Evolutionary conservation across 2,888 invertebrate genomes (phyloP).

Genomic region (Calliopum simillimum): DNA sequence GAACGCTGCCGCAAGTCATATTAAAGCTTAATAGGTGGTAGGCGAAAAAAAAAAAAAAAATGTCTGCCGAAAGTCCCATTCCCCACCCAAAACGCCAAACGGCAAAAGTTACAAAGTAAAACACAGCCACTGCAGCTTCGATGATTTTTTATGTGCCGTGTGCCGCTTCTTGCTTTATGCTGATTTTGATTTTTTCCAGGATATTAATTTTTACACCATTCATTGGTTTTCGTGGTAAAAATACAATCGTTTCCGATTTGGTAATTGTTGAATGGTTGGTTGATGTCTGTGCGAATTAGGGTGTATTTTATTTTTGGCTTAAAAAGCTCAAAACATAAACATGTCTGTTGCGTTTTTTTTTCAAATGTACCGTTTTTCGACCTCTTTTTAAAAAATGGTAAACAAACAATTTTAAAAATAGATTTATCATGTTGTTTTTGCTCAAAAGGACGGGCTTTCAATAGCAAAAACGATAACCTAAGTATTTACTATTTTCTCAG

Average conservation of each 20-base stretch:
- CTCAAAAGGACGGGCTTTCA: too few relatives aligned
- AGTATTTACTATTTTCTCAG: too few relatives aligned
- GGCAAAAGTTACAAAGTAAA: not conserved
- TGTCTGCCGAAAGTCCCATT: not conserved
- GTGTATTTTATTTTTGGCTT: too few relatives aligned
- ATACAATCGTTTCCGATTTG: slow-evolving; percentile 21
- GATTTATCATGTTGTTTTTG: too few relatives aligned
- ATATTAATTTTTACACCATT: slow-evolving; percentile 66
- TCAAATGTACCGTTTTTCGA: too few relatives aligned
- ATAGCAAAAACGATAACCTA: too few relatives aligned
- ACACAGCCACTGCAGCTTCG: not conserved
- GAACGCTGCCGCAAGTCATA: slow-evolving; percentile 13
- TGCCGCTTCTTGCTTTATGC: slow-evolving; percentile 27
- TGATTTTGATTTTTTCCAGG: slow-evolving; percentile 54
- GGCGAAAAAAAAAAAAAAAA: slow-evolving; percentile 25
- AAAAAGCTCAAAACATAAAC: too few relatives aligned
- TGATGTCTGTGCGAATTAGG: not conserved
- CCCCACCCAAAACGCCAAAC: not conserved
- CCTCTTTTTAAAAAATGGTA: too few relatives aligned
- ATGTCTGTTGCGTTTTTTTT: too few relatives aligned
- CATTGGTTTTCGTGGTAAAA: slow-evolving; percentile 51
- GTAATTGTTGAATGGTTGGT: slow-evolving; percentile 15
- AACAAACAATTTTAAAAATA: too few relatives aligned
- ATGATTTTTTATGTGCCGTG: slow-evolving; percentile 14
- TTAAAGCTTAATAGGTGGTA: not conserved